Base-by-base conservation (phyloP, 2,113 vertebrate genomes). In the Lepisosteus osseus region DNA sequence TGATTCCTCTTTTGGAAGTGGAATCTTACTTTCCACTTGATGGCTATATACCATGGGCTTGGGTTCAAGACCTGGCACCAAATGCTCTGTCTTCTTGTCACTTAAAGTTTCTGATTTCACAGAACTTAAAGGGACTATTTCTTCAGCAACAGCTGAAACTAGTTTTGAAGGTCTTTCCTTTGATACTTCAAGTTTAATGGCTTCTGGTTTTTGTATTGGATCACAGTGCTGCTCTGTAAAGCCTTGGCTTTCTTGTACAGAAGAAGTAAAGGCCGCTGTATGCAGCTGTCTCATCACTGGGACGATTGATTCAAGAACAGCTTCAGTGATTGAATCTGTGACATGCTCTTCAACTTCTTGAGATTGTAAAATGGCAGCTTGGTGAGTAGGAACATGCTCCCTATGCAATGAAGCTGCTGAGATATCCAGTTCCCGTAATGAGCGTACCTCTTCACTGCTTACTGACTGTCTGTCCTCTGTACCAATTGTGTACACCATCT, bases 191-290 rank as follows among this genome's bases (percentile, higher is more conserved):
- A 86, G 78, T 7, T 88, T 79, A 0, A 81, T 29, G 0, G 86
- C 14, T 67, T 88, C 87, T 2, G 87, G 89, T 51, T 89, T 91
- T 72, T 86, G 73, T 5, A 93, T 87, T 0, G 74, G 69, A n/a
- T 89, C 84, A 3, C 78, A 84, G 67, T 89, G 90, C 69, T 91
- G 89, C 65, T 92, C 92, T 0, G 65, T 82, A 43, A 93, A 85
- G 29, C 85, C 82, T 14, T 73, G 81, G 3, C 70, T 88, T 73
- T 94, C 90, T 72, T 88, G 87, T 65, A 92, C 82, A 7, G 86
- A 76, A 42, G 88, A 86, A 11, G 87, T 54, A 72, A 92, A 87
- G 4, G 84, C 54, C 1, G 80, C 77, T 56, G 69, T 13, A 3
- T 84, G 85, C 51, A 86, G 70, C 74, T 89, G 82, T 70, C 81